Conservation (phyloP, 2,797 vertebrate species). For the Micropoecilia bifurca region DNA sequence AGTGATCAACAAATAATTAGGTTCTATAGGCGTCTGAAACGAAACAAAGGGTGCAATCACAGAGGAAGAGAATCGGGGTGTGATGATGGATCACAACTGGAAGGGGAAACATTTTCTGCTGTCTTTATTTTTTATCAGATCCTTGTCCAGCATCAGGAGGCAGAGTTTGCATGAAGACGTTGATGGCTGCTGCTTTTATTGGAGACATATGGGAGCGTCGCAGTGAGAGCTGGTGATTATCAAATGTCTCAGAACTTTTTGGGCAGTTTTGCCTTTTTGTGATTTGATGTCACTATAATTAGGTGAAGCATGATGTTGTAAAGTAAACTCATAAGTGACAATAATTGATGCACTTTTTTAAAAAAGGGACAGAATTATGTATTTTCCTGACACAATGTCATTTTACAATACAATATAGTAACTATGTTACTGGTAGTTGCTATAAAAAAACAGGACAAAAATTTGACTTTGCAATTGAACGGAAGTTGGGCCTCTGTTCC, state of each 20-base stretch:
- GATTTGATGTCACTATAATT: neutral
- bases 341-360: neutral
- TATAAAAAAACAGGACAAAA: too few species aligned
- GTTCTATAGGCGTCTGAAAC: conserved; percentile 25
- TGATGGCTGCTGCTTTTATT: neutral
- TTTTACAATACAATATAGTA: too few species aligned
- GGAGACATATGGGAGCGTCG: neutral
- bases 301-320: neutral
- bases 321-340: too few species aligned
- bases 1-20: conserved; percentile 49
- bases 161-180: conserved; percentile 1
- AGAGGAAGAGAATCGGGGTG: conserved; percentile 10
- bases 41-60: conserved; percentile 42
- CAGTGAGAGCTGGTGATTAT: neutral
- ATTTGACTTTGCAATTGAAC: too few species aligned
- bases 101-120: neutral
- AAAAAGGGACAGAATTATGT: too few species aligned
- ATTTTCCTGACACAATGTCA: too few species aligned
- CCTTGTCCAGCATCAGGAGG: neutral
- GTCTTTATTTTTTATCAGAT: conserved; percentile 14
- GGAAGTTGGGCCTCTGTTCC: too few species aligned
- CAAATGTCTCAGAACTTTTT: neutral
- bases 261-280: neutral
- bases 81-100: conserved; percentile 21
- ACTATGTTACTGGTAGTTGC: too few species aligned